A percentile compares a stretch with the other conserved stretches of the same genome.
Conservation (phyloP, 2,888 invertebrate genomes). For the Zygogramma bicolorata region DNA sequence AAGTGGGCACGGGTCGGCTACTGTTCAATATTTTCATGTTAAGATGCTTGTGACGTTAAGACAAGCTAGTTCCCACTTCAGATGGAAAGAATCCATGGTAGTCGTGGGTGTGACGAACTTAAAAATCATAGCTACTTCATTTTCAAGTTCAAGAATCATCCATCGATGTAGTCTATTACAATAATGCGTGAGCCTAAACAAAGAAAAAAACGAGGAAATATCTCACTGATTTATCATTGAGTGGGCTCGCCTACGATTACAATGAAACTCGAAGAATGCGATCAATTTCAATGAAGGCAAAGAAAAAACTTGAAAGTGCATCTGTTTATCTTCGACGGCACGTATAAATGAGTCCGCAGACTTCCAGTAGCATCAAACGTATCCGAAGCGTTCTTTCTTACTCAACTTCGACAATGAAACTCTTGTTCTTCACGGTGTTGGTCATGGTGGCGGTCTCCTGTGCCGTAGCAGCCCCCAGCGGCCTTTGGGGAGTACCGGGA, state of each 20-base stretch:
- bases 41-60: no score
- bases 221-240: background rate
- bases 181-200: background rate
- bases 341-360: background rate
- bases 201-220: background rate
- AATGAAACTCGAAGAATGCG: background rate
- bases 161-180: no score
- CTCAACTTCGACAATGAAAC: slow-evolving; percentile 41
- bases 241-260: background rate
- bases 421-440: slow-evolving; percentile 42
- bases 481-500: slow-evolving; percentile 20
- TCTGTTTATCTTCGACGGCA: background rate
- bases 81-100: no score
- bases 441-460: slow-evolving; percentile 43
- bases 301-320: background rate
- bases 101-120: no score
- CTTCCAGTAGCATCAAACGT: background rate
- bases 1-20: no score
- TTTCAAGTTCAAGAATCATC: no score
- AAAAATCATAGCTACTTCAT: background rate
- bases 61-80: no score
- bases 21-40: no score
- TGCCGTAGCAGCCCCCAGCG: slow-evolving; percentile 19
- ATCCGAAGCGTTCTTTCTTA: background rate
- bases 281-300: background rate